These are phyloP conservation scores for Pitangus sulphuratus DNA, from an alignment of 2,797 vertebrate species.

Conservation along the genomic window DNA sequence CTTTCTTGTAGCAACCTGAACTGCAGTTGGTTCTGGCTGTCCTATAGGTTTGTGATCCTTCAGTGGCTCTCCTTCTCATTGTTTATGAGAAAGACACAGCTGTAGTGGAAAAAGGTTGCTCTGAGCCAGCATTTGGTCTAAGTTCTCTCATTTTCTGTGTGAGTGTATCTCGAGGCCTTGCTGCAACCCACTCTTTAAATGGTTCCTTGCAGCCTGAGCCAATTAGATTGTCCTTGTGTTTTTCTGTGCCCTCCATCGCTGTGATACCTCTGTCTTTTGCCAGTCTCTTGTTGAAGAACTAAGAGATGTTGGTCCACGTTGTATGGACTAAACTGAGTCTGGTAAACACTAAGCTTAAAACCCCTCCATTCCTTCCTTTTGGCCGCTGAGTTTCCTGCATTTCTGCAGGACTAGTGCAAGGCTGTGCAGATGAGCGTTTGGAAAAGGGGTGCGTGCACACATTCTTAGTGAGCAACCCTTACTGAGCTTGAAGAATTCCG, in stretches of 20 bases:
- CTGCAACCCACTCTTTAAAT: not conserved
- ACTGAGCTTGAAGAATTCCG: not conserved
- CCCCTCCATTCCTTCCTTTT: accelerated
- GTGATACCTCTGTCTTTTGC: not conserved
- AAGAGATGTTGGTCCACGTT: accelerated
- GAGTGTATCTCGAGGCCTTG: not conserved
- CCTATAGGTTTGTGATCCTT: not conserved
- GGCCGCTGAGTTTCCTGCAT: accelerated
- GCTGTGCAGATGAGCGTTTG: not conserved
- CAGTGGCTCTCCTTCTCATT: not conserved
- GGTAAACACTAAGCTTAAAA: not conserved
- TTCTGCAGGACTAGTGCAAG: not conserved
- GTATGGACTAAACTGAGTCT: not conserved
- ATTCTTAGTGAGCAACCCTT: not conserved
- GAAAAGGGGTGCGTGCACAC: not conserved
- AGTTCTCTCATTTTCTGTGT: not conserved
- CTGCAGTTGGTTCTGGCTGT: not conserved
- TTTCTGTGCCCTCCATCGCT: not conserved
- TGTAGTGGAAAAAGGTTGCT: not conserved
- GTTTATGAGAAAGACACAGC: not conserved
- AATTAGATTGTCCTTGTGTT: not conserved
- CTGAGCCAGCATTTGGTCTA: not conserved
- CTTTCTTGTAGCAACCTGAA: not conserved
- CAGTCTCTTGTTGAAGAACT: not conserved
- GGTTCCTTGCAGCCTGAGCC: not conserved